Base-by-base conservation (phyloP, 1,140 invertebrate species). In the Eupeodes corollae region DNA sequence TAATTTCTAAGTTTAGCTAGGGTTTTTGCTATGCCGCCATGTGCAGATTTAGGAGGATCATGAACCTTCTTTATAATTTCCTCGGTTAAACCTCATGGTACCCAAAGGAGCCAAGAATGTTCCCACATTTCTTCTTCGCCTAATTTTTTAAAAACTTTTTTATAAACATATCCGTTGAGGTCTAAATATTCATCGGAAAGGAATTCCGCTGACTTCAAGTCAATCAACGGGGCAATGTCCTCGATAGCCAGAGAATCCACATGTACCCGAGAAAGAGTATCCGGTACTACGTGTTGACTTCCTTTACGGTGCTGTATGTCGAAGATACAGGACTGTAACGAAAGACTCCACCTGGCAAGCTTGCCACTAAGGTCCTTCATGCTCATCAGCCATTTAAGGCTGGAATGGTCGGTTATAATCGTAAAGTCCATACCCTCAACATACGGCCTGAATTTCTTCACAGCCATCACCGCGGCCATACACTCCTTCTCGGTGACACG, bases 391-490 rank as follows among this genome's bases (percentile, higher is more conserved):
- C 70, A 77, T 26, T 52, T 50, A 5, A 77, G 53, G 11, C 67
- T 59, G 33, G 58, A 54, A 48, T 75, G 71, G 49, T 78, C 73
- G 0, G 74, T 75, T n/a, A 69, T 51, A 0, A 75, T 60, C 1
- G 38, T 67, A 46, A 78, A 74, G 12, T 64, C 47, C 10, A 48
- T 56, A 5, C 63, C 64, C 45, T 68, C 61, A 2, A 76, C 42
- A 56, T 68, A 77, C 18, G 52, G 51, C n/a, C 57, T 37, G 47
- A 70, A 70, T 40, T 71, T 61, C 45, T 71, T 54, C 3, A 76
- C 55, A 3, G 59, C 63, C 52, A 56, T 61, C 8, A 76, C 37
- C 11, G 74, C 60, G 0, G 70, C 70, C 26, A 75, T 50, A 43
- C 63, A 66, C 61, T 77, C 73, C 43, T 57, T 52, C 55, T 78